Evolutionary conservation across 2,113 vertebrate genomes (phyloP).

Genomic region (Malurus alboscapulatus): DNA sequence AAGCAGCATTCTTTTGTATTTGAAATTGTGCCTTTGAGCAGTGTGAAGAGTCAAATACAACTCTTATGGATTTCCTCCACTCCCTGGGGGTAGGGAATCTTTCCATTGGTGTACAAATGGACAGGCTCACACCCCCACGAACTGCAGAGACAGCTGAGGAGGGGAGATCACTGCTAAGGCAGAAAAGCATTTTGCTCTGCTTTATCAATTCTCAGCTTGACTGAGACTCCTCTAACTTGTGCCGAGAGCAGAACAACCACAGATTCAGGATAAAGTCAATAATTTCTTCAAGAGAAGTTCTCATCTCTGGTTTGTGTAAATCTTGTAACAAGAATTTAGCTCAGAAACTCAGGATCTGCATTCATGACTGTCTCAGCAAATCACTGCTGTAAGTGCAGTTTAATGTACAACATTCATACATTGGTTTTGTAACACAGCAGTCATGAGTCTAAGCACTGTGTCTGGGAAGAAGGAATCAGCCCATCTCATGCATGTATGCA

Average conservation of each 20-base stretch:
- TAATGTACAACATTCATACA: neutral
- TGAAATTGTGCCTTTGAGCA: neutral
- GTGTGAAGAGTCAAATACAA: neutral
- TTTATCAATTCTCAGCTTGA: neutral
- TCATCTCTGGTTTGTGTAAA: neutral
- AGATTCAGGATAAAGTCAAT: neutral
- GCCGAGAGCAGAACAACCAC: neutral
- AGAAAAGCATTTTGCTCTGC: neutral
- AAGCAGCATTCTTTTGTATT: neutral
- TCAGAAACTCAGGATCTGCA: neutral
- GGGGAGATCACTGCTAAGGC: neutral
- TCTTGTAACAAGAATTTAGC: neutral
- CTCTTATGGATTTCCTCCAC: neutral
- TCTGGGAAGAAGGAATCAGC: neutral
- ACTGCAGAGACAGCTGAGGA: neutral
- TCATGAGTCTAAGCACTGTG: neutral
- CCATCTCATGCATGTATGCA: neutral
- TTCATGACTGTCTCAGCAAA: neutral
- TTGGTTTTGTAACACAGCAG: neutral
- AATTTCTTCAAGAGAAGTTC: neutral
- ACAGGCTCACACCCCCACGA: neutral
- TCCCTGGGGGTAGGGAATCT: neutral
- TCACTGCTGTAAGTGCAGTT: accelerated
- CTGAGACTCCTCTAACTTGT: neutral
- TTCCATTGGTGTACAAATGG: neutral